Evolutionary conservation across 2,888 invertebrate genomes (phyloP).

Genomic region (Hirtodrosophila alboralis): DNA sequence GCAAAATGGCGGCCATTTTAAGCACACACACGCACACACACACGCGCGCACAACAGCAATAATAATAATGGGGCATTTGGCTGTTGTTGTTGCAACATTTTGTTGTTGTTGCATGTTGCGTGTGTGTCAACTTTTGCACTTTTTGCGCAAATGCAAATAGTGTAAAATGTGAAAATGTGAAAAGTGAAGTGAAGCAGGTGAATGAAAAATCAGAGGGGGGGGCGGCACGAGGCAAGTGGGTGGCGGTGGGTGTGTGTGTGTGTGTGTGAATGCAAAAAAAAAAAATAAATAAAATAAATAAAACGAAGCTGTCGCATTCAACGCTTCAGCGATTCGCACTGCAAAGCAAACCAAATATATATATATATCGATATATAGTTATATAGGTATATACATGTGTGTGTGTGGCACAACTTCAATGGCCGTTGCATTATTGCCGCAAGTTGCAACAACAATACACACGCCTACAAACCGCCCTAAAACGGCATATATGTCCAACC

Average conservation of each 20-base stretch:
- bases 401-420: conserved; percentile 62
- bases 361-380: conserved; percentile 8
- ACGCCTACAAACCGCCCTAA: conserved; percentile 57
- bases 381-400: conserved; percentile 17
- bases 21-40: conserved; percentile 21
- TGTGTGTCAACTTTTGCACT: conserved; percentile 77
- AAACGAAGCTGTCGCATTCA: conserved; percentile 45
- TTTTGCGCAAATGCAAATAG: conserved; percentile 73
- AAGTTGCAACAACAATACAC: conserved; percentile 40
- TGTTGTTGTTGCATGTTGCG: conserved; percentile 50
- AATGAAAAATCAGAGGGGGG: conserved; percentile 39
- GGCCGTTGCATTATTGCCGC: conserved; percentile 62
- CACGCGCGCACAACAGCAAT: conserved; percentile 17
- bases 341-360: conserved; percentile 11
- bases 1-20: conserved; percentile 70
- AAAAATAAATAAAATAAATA: conserved; percentile 45
- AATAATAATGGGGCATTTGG: conserved; percentile 22
- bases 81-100: conserved; percentile 51
- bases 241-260: conserved; percentile 4
- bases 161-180: conserved; percentile 58
- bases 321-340: conserved; percentile 69
- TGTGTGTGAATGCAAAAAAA: conserved; percentile 35
- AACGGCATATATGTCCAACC: conserved; percentile 46
- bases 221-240: conserved; percentile 6
- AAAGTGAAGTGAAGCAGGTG: conserved; percentile 49